Evolutionary conservation across 2,888 invertebrate genomes (phyloP).

Genomic region (Clepsis dumicolana): DNA sequence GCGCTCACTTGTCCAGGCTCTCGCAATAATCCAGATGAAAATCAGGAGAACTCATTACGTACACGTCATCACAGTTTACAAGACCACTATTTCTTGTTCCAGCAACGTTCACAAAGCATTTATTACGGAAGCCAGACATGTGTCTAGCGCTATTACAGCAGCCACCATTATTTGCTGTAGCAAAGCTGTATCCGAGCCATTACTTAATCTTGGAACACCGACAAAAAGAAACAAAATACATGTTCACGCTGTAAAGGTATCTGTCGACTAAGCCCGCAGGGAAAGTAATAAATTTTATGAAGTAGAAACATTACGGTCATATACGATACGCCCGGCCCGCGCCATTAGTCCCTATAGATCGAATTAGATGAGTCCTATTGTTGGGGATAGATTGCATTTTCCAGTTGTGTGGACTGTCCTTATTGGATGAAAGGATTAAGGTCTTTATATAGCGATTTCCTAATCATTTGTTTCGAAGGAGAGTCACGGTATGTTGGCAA

Average conservation of each 20-base stretch:
- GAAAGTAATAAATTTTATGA: conserved; percentile 22
- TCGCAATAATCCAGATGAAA: background rate
- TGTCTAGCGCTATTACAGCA: background rate
- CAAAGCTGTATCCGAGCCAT: background rate
- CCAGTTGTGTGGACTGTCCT: conserved; percentile 22
- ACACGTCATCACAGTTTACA: background rate
- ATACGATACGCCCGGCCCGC: conserved; percentile 6
- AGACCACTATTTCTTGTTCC: background rate
- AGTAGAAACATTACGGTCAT: conserved; percentile 19
- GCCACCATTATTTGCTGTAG: background rate
- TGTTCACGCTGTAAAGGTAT: conserved; percentile 3
- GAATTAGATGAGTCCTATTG: conserved; percentile 19
- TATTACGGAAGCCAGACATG: background rate
- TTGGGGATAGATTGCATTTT: conserved; percentile 29
- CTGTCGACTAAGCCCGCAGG: conserved; percentile 5
- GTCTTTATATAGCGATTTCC: conserved; percentile 5
- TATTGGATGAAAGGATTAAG: conserved; percentile 23
- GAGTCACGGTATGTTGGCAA: background rate
- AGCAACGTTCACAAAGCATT: background rate
- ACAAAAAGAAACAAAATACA: conserved; percentile 2
- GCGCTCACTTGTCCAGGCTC: background rate
- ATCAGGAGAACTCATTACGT: background rate
- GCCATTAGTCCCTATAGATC: conserved; percentile 12
- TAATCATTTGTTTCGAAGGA: conserved; percentile 2
- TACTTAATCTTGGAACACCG: background rate